A percentile compares a stretch with the other conserved stretches of the same genome.
Evolutionary conservation across 2,888 invertebrate species (phyloP).

Genomic region (Coenonympha glycerion): DNA sequence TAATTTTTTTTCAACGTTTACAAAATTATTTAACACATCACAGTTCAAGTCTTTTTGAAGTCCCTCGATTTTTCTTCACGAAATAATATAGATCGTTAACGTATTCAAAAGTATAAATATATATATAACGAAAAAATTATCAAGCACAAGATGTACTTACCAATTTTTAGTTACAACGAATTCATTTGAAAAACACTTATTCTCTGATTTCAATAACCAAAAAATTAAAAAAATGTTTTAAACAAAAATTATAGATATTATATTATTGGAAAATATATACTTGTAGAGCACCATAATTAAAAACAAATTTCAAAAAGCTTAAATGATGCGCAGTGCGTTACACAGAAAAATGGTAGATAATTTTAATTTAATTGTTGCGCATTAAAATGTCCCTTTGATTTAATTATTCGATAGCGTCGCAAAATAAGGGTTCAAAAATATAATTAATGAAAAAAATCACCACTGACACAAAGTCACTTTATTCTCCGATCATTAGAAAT

Average conservation of each 20-base stretch:
- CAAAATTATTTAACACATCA: too few species aligned
- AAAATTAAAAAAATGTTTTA: background rate
- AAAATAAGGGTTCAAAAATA: conserved; percentile 39
- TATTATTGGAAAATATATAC: background rate
- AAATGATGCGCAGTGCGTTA: conserved; percentile 27
- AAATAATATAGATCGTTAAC: background rate
- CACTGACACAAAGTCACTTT: conserved; percentile 69
- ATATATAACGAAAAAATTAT: background rate
- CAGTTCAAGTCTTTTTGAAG: too few species aligned
- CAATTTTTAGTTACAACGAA: background rate
- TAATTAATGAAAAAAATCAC: conserved; percentile 47
- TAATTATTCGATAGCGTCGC: conserved; percentile 56
- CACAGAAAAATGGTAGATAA: conserved; percentile 68
- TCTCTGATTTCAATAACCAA: background rate
- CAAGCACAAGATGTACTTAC: background rate
- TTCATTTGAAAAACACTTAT: background rate
- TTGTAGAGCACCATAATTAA: background rate
- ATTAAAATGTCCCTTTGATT: background rate
- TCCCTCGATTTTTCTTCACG: background rate
- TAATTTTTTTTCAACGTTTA: background rate
- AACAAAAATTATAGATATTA: background rate
- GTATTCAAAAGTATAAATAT: background rate
- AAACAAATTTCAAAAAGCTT: background rate
- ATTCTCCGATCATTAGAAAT: conserved; percentile 67
- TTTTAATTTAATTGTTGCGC: conserved; percentile 26